Base-by-base conservation (phyloP, 2,113 vertebrate species). In the Pseudorhombus dupliciocellatus region DNA sequence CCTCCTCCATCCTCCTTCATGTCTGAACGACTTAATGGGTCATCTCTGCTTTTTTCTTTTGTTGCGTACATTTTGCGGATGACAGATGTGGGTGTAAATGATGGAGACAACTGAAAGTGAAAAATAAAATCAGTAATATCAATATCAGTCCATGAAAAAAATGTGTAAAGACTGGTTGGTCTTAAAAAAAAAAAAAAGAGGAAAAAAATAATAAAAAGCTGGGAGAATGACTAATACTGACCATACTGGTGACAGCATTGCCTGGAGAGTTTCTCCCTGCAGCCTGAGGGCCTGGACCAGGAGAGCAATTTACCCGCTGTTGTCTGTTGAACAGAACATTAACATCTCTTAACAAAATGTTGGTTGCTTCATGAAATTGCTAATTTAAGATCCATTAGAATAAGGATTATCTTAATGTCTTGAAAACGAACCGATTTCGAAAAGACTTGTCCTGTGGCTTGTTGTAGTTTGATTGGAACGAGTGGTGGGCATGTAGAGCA, bases 21-120 rank as follows among this genome's bases (percentile, higher is more conserved):
- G 40, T 96, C 95, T 5, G 83, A 65, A 84, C 91, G 87, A 84
- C 95, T 94, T 31, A 79, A 71, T 18, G 90, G 88, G 31, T 98
- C 98, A 71, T 99, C 98, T 90, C 94, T 96, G 90, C 90, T 94
- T 77, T 98, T 99, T 46, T 99, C 98, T 91, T 98, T 99, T 75
- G 96, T 98, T 80, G 98, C 98, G 0, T 98, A 99, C 98, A 99
- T 99, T 92, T 98, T 99, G 64, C 97, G 97, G 56, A 99, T 99
- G 77, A 98, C 97, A 66, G 98, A 98, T 87, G 98, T 98, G 83
- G 98, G 98, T 72, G 97, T 98, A 81, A 99, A 99, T 75, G 98
- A 99, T 69, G 97, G 96, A 52, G 97, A 99, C 59, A 98, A 89
- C 97, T 99, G 89, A 7, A 54, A 24, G n/a, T 25, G 46, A 66